phyloP scores from a whole-genome alignment of 1,140 invertebrate genomes.

The Drosophila willistoni region DNA sequence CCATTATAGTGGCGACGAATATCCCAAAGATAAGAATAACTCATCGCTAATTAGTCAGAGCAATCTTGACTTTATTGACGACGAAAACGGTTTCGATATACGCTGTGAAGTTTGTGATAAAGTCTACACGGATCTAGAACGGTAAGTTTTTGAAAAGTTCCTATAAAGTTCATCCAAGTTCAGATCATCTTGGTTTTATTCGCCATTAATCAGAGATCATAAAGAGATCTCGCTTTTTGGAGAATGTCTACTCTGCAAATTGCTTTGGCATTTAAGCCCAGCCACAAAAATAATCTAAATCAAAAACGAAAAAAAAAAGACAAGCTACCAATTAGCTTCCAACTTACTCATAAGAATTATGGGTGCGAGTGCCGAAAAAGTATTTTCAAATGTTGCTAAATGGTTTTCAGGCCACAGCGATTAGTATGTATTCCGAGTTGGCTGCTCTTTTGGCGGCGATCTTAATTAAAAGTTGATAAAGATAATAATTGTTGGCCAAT shows the following conservation, averaged over 20 bases:
- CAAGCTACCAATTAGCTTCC: slow-evolving; percentile 77
- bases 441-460: slow-evolving; percentile 46
- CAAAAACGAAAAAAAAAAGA: slow-evolving; percentile 50
- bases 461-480: slow-evolving; percentile 75
- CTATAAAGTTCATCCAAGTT: not conserved
- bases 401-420: slow-evolving; percentile 20
- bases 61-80: slow-evolving; percentile 85
- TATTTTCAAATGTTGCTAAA: slow-evolving; percentile 70
- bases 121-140: slow-evolving; percentile 88
- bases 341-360: slow-evolving; percentile 78
- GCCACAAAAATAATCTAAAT: slow-evolving; percentile 59
- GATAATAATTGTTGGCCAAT: slow-evolving; percentile 66
- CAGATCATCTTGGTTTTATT: not conserved
- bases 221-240: slow-evolving; percentile 15
- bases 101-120: slow-evolving; percentile 89
- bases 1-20: slow-evolving; percentile 87
- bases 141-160: slow-evolving; percentile 85
- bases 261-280: slow-evolving; percentile 70
- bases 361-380: slow-evolving; percentile 60
- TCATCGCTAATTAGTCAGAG: slow-evolving; percentile 41
- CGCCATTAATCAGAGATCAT: slow-evolving; percentile 22
- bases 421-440: slow-evolving; percentile 6
- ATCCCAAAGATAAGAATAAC: slow-evolving; percentile 60
- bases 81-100: slow-evolving; percentile 85
- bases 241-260: slow-evolving; percentile 54